Base-by-base conservation (phyloP, 2,888 invertebrate genomes). In the Xestia xanthographa region DNA sequence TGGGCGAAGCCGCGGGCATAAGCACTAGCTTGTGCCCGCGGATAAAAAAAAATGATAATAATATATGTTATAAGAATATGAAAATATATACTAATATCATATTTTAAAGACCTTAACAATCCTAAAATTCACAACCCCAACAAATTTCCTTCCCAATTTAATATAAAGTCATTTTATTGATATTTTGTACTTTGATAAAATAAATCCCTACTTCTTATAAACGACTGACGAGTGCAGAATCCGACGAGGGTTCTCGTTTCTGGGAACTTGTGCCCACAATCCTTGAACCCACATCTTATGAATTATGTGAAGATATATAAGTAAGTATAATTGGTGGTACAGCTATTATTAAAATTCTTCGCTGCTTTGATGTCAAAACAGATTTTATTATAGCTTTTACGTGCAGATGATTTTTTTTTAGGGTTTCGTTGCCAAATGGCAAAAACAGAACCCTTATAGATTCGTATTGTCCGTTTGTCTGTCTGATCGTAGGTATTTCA, bases 191-290 rank as follows among this genome's bases (percentile, higher is more conserved):
- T 60, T 72, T 65, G 62, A 20, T 72, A 41, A 53, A 84, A 69
- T 75, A 69, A 43, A 56, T 45, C 34, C 60, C 48, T 66, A 48
- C 70, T 71, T 60, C 56, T 72, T 74, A 56, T 65, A 74, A 80
- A 65, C 50, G 62, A 62, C 48, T 85, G 71, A 85, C 79, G 66
- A 79, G 66, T 74, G 60, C 82, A 82, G 60, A 69, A 68, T 20
- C 48, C 68, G 72, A 75, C 71, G 63, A 66, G 82, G 79, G 75
- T 82, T 58, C 45, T 38, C 58, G 56, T 71, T 73, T 71, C 77
- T 71, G n/a, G 50, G 67, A 80, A 71, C 50, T 67, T 48, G 65
- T 62, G 45, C n/a, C 45, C 56, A 75, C 60, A 71, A 43, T 70
- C 72, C 63, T 73, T 80, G 72, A 74, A 76, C 75, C 75, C 79